Base-by-base conservation (phyloP, 2,797 vertebrate species). In the Macropus fuliginosus region DNA sequence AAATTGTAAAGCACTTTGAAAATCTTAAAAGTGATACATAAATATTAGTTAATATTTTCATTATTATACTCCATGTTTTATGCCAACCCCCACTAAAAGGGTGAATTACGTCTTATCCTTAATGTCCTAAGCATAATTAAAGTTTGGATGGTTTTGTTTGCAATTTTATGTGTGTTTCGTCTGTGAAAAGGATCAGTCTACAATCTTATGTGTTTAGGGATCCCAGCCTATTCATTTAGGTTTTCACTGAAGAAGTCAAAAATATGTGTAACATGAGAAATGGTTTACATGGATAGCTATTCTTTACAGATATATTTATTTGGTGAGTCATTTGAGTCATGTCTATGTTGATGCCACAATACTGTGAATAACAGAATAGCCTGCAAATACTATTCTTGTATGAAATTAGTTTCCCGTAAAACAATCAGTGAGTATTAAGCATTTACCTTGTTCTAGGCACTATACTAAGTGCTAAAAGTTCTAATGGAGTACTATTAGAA, bases 401-500 rank as follows among this genome's bases (percentile, higher is more conserved):
- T 74, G n/a, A 74, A 74, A 74, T 74, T 4, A 34, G 31, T 74
- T 74, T 74, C 34, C 1, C 34, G 40, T 10, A 31, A 62, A 57
- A 57, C 5, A 56, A 29, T 16, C 4, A 18, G 34, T 18, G n/a
- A n/a, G n/a, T 6, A 74, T 74, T 40, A 74, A 74, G 5, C 62
- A 74, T 18, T n/a, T 18, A 74, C 62, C 16, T 74, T 74, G 14
- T 4, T 8, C 62, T 18, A 74, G 34, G 13, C 0, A n/a, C 34
- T 34, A 62, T n/a, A 2, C 34, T 81, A 93, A 81, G 89, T 57
- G 16, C 31, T 95, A 91, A 95, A 81, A 14, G 89, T 3, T 92
- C 5, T 74, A 54, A 94, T 90, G 31, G 94, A 95, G 10, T n/a
- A 56, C 21, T 91, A 0, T 55, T 11, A 91, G 34, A 96, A 95